Evolutionary conservation across 2,888 invertebrate species (phyloP).

Genomic region (Phrixothrix hirtus): DNA sequence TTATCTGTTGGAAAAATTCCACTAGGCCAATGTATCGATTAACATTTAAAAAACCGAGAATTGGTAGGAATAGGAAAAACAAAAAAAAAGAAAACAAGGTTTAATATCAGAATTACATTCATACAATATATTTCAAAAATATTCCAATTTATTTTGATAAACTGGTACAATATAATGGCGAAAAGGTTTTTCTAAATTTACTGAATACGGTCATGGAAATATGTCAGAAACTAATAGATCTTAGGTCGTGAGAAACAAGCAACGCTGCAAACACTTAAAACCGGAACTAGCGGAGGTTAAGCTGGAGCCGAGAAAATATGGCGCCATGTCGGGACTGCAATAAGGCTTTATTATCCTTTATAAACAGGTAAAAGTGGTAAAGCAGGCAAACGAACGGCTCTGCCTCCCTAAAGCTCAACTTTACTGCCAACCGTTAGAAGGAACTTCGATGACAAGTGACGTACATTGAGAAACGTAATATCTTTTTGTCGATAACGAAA

Average conservation of each 20-base stretch:
- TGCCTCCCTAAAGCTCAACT: conserved; percentile 40
- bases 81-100: too few species aligned
- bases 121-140: too few species aligned
- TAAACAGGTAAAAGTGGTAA: conserved; percentile 53
- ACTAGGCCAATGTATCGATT: too few species aligned
- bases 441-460: conserved; percentile 45
- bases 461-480: conserved; percentile 17
- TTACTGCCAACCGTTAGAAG: conserved; percentile 47
- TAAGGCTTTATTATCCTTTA: conserved; percentile 56
- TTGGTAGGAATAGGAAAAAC: too few species aligned
- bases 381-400: conserved; percentile 39
- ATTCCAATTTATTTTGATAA: too few species aligned
- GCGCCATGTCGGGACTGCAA: conserved; percentile 48
- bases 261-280: conserved; percentile 40
- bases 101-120: too few species aligned
- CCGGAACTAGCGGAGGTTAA: conserved; percentile 42
- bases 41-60: too few species aligned
- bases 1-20: too few species aligned
- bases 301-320: conserved; percentile 48
- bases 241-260: conserved; percentile 22
- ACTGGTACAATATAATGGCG: too few species aligned
- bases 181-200: too few species aligned
- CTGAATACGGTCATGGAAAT: too few species aligned
- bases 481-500: conserved; percentile 19
- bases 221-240: conserved; percentile 4